A percentile compares a stretch with the other conserved stretches of the same genome.
These are phyloP conservation scores for Aphidius gifuensis DNA, from an alignment of 1,140 invertebrate genomes.

Conservation along the genomic window DNA sequence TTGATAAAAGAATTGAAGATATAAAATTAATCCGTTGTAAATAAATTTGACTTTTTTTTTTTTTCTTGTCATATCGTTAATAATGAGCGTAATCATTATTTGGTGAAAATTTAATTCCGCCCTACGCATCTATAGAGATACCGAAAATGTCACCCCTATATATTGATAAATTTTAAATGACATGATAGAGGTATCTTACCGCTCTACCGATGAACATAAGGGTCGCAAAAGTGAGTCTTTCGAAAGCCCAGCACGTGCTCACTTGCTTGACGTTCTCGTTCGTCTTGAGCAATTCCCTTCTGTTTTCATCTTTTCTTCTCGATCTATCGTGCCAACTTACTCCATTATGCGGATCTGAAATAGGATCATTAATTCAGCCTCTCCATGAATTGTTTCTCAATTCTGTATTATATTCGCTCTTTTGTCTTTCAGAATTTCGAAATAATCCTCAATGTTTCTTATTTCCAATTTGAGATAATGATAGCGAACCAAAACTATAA, in stretches of 20 bases:
- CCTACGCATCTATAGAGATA: background rate
- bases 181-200: no score
- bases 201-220: no score
- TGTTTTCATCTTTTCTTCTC: constrained; percentile 8
- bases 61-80: background rate
- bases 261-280: constrained; percentile 4
- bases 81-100: no score
- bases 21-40: no score
- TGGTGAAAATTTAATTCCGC: background rate
- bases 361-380: constrained; percentile 31
- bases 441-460: constrained; percentile 27
- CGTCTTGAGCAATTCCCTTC: constrained; percentile 24
- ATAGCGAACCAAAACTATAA: constrained; percentile 14
- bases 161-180: constrained; percentile 15
- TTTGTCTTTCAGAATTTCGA: constrained; percentile 10
- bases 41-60: no score
- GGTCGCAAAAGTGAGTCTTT: background rate
- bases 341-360: constrained; percentile 32
- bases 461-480: constrained; percentile 35
- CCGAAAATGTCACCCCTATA: background rate
- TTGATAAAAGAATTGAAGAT: no score
- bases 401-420: background rate
- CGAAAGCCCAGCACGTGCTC: constrained; percentile 18
- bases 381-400: constrained; percentile 1
- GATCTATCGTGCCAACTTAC: constrained; percentile 26